Conservation (phyloP, 2,797 vertebrate species). For the Syndactyla subalaris region DNA sequence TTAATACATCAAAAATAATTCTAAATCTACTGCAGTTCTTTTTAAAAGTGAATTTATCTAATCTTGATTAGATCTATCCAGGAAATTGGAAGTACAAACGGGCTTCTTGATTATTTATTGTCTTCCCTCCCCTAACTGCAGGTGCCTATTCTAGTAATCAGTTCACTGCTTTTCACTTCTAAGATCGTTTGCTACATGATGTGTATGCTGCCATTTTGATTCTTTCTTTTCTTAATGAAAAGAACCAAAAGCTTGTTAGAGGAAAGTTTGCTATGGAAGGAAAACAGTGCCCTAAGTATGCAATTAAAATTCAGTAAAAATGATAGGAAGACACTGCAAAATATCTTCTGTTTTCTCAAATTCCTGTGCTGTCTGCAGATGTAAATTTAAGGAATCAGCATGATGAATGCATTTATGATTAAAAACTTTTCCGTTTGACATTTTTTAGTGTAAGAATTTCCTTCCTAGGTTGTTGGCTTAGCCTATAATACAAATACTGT, state of each 20-base stretch:
- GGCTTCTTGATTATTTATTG: neutral
- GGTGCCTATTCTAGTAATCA: neutral
- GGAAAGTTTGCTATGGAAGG: neutral
- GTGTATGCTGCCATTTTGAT: neutral
- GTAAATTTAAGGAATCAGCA: neutral
- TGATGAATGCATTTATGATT: neutral
- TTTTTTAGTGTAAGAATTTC: neutral
- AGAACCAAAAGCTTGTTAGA: neutral
- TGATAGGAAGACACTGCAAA: neutral
- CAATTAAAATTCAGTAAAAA: neutral
- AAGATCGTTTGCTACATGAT: neutral
- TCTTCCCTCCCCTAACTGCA: neutral
- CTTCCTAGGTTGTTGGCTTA: neutral
- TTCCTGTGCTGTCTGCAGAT: neutral
- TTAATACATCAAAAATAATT: neutral
- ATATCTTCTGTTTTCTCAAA: neutral
- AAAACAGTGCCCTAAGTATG: neutral
- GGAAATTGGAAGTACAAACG: neutral
- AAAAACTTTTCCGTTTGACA: neutral
- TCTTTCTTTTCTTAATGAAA: neutral
- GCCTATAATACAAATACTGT: neutral
- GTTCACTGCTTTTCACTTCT: neutral
- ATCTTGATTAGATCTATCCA: neutral
- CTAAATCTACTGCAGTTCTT: neutral
- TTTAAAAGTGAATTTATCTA: neutral